Base-by-base conservation (phyloP, 2,113 vertebrate species). In the Ariopsis seemanni region DNA sequence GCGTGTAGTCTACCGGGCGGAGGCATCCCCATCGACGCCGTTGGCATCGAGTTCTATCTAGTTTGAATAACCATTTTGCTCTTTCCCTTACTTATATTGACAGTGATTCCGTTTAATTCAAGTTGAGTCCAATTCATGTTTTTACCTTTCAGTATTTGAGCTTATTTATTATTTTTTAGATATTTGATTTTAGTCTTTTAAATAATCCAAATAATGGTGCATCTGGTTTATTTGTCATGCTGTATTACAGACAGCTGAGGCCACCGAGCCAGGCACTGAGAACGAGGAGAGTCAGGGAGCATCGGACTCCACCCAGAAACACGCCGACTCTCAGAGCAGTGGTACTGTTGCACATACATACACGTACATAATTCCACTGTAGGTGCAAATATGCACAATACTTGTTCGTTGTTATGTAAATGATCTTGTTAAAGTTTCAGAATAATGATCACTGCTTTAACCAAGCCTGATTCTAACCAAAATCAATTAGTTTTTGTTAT, bases 231-330 rank as follows among this genome's bases (percentile, higher is more conserved):
- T 60, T 22, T 58, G 11, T 53, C n/a, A 1, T 84, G 22, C 30
- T 52, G 22, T 30, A 62, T 83, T 1, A 15, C 72, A 97, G 96
- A 95, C 93, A 67, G 94, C 93, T 72, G 96, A 96, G 5, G 95
- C 94, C 7, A 95, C 96, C n/a, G 97, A 96, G 84, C 96, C 95
- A 60, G 92, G 94, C 58, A 96, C 94, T 81, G 94, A 97, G 90
- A 97, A 96, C 18, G 97, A 99, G 91, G 97, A 97, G 86, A 96
- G 93, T 71, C 92, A 95, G 92, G 95, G 95, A 89, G 95, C 94
- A 63, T 94, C 95, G 4, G 97, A 97, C 91, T 95, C 94, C 84
- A 96, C 90, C 83, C 97, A 96, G 87, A 96, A 96, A 90, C 95
- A 95, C 91, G 95, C 96, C 25, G 97, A 98, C 90, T 95, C 95